phyloP scores from a whole-genome alignment of 2,888 invertebrate species.

The Synergus japonicus region DNA sequence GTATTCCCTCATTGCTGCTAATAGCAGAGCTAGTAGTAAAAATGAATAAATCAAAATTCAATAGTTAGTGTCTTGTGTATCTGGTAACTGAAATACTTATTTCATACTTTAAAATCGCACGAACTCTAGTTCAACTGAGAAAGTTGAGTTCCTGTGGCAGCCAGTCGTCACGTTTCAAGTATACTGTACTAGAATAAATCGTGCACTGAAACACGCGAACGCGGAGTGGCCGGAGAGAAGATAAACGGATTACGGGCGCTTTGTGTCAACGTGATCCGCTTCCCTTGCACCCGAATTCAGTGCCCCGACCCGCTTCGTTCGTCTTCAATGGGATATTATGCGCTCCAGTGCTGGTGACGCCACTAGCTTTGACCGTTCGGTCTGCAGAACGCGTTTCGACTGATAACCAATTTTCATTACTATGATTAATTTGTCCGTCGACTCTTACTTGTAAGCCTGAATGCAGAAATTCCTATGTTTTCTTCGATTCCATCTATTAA shows the following conservation, averaged over 20 bases:
- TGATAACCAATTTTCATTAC: conserved; percentile 76
- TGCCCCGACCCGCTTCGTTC: conserved; percentile 53
- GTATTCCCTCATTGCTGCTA: too few species aligned
- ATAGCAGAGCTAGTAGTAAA: too few species aligned
- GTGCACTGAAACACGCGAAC: conserved; percentile 64
- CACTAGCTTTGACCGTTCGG: conserved; percentile 56
- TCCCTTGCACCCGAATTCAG: conserved; percentile 60
- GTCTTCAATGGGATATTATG: conserved; percentile 75
- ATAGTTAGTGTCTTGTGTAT: too few species aligned
- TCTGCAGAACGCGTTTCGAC: conserved; percentile 69
- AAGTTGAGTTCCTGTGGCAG: conserved; percentile 44
- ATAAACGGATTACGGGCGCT: conserved; percentile 78
- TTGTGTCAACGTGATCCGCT: conserved; percentile 77
- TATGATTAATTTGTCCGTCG: conserved; percentile 59
- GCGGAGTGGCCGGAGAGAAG: conserved; percentile 73
- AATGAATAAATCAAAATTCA: too few species aligned
- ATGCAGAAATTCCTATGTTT: conserved; percentile 27
- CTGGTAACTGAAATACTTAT: too few species aligned
- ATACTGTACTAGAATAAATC: conserved; percentile 45
- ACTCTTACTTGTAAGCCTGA: conserved; percentile 55
- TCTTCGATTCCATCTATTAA: conserved; percentile 46
- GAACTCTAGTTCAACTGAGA: too few species aligned
- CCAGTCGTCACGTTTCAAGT: conserved; percentile 44
- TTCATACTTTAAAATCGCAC: too few species aligned
- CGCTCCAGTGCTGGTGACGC: conserved; percentile 73